Evolutionary conservation across 53 echinoderm and acorn worm genomes (phyloP).

Genomic region (Paelopatides confundens): DNA sequence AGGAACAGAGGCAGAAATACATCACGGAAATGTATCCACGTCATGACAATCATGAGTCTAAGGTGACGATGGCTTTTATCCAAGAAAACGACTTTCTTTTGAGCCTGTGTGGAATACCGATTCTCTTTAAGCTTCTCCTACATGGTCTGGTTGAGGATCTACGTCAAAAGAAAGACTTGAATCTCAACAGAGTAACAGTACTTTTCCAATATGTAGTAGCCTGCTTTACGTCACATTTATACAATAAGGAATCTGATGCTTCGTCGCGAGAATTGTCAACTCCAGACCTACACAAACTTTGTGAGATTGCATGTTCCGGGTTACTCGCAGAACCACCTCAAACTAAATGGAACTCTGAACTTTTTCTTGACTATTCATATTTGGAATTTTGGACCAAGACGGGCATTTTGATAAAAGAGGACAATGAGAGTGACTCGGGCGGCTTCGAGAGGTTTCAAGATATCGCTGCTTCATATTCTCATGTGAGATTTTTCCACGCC

Average conservation of each 20-base stretch:
- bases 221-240: neutral
- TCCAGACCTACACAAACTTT: slow-evolving; percentile 4
- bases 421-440: neutral
- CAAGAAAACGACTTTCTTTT: slow-evolving; percentile 25
- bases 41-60: neutral
- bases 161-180: neutral
- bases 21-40: neutral
- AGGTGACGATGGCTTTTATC: neutral
- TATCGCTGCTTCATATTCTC: neutral
- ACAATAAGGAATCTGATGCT: neutral
- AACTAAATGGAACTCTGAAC: neutral
- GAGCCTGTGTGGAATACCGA: slow-evolving; percentile 24
- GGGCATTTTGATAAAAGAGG: slow-evolving; percentile 23
- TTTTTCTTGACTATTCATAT: neutral
- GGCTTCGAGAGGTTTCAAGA: neutral
- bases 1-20: slow-evolving; percentile 1
- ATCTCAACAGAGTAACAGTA: slow-evolving; percentile 23
- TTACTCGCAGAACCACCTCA: neutral
- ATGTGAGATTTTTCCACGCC: neutral
- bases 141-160: neutral
- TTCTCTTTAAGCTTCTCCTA: slow-evolving; percentile 1
- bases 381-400: slow-evolving; percentile 38
- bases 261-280: neutral
- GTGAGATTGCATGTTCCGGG: slow-evolving; percentile 16
- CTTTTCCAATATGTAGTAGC: slow-evolving; percentile 3